These are phyloP conservation scores for Petrocephalus sullivani DNA, from an alignment of 2,797 vertebrate genomes.

Conservation along the genomic window DNA sequence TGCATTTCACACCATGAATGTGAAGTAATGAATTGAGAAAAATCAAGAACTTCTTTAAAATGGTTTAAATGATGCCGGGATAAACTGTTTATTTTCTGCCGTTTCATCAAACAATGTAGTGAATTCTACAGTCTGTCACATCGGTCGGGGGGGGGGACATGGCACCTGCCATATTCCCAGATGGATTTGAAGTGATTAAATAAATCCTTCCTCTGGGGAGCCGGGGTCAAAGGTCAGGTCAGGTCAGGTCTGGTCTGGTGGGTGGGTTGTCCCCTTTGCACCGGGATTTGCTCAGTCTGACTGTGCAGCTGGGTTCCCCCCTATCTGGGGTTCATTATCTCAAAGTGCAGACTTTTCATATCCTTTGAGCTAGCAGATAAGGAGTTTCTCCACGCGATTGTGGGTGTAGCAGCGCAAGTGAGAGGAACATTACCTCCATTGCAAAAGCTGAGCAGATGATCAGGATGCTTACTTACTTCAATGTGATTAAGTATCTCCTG, in stretches of 20 bases:
- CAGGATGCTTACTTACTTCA: not conserved
- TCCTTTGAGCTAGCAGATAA: not conserved
- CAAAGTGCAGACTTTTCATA: not conserved
- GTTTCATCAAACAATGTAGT: not conserved
- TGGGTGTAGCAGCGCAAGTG: not conserved
- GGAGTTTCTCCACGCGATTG: not conserved
- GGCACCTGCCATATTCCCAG: constrained; percentile 11
- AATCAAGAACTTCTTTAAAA: not conserved
- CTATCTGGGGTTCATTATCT: not conserved
- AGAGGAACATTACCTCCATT: not conserved
- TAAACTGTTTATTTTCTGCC: not conserved
- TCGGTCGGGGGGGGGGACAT: not conserved
- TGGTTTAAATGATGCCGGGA: not conserved
- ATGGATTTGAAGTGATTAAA: not conserved
- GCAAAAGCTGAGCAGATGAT: not conserved
- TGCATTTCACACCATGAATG: not conserved
- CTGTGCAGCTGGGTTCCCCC: not conserved
- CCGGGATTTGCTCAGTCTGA: not conserved
- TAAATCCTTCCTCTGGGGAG: constrained; percentile 12
- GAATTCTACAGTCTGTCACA: not conserved
- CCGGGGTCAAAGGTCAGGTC: constrained; percentile 30
- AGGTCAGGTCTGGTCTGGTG: not conserved
- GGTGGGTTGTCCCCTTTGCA: not conserved
- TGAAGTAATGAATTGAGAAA: not conserved
- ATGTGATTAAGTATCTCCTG: no score